phyloP scores from a whole-genome alignment of 2,797 vertebrate species.

The Sarcophilus harrisii region DNA sequence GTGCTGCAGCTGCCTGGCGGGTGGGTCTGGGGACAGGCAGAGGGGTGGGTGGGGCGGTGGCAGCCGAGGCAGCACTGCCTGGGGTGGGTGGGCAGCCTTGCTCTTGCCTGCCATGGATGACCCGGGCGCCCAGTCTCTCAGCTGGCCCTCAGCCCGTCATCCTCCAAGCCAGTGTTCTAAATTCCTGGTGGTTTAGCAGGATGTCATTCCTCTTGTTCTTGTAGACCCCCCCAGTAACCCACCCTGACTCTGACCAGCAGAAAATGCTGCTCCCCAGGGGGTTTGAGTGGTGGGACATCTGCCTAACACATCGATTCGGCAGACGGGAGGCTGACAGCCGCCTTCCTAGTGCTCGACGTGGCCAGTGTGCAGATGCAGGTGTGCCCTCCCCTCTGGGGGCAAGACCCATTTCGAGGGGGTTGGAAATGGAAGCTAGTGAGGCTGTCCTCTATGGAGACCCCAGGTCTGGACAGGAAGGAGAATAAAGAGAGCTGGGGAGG shows the following conservation, averaged over 20 bases:
- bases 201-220: background rate
- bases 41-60: background rate
- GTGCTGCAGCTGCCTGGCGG: background rate
- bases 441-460: too few species aligned
- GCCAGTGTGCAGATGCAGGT: too few species aligned
- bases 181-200: background rate
- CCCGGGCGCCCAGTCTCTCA: background rate
- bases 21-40: background rate
- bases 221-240: background rate
- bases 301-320: too few species aligned
- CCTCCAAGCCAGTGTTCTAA: background rate
- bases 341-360: too few species aligned
- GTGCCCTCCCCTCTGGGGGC: too few species aligned
- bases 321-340: too few species aligned
- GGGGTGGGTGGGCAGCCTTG: background rate
- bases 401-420: too few species aligned
- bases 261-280: background rate
- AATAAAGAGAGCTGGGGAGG: background rate
- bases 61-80: background rate
- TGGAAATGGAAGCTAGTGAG: too few species aligned
- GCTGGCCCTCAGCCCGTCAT: background rate
- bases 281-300: background rate
- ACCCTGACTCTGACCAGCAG: fast-evolving
- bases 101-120: background rate
- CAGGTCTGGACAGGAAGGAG: too few species aligned